A percentile compares a stretch with the other conserved stretches of the same genome.
Evolutionary conservation across 2,888 invertebrate genomes (phyloP).

Genomic region (Drosophila villosipedis): DNA sequence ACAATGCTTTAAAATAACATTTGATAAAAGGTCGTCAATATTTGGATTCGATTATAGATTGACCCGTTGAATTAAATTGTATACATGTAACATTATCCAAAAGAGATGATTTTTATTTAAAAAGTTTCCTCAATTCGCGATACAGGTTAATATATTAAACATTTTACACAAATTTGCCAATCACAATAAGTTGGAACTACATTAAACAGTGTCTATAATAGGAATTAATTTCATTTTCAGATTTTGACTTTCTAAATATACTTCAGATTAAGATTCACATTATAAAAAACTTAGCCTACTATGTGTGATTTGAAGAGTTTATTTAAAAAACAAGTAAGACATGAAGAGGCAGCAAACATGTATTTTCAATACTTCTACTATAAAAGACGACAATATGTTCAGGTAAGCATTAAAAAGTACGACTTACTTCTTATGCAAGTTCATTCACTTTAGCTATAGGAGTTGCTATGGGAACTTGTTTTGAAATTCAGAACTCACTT

Average conservation of each 20-base stretch:
- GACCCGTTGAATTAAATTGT: not conserved
- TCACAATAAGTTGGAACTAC: not conserved
- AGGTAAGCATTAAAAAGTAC: slow-evolving; percentile 5
- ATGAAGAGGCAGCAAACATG: not conserved
- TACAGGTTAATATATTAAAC: not conserved
- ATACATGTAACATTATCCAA: not conserved
- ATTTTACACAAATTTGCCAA: not conserved
- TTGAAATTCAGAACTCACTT: not conserved
- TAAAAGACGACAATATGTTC: not conserved
- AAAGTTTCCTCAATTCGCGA: not conserved
- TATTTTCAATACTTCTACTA: not conserved
- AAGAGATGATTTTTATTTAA: not conserved
- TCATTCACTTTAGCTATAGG: not conserved
- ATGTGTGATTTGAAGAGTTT: not conserved
- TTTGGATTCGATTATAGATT: not conserved
- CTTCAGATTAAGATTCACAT: not conserved
- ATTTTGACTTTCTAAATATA: not conserved
- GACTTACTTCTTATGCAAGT: slow-evolving; percentile 4
- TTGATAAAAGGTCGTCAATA: not conserved
- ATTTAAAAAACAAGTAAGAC: not conserved
- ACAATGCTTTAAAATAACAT: no score
- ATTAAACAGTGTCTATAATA: not conserved
- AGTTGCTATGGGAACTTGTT: not conserved
- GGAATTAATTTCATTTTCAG: not conserved
- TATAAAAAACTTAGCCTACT: not conserved